Evolutionary conservation across 2,888 invertebrate species (phyloP), one percentile per base, ranked within the genome.

Genomic region (Ophonus ardosiacus): DNA sequence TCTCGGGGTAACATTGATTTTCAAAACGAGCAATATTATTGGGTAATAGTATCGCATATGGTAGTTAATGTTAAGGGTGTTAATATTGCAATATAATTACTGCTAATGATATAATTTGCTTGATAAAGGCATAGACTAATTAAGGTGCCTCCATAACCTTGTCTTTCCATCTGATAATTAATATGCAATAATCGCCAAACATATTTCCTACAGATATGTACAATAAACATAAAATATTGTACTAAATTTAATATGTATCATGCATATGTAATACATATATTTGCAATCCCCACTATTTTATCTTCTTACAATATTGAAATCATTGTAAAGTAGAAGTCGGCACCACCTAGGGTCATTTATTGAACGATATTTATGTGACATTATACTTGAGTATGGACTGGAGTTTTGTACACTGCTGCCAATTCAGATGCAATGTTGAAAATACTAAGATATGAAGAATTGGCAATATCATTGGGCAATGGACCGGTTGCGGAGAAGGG

Each of bases 71-170:
- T 1, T 63, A 13, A 63, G 13, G 18, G 21, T 18, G 24, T 63
- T 63, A 63, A 63, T 21, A 68, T 68, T 40, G 68, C 38, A n/a
- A 31, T 38, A 68, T 68, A 68, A 68, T 68, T 68, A 68, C 7
- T 40, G 38, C 31, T 68, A 68, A 68, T 68, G 68, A 68, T 68
- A 24, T 31, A 13, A 68, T 68, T 68, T 40, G 38, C n/a, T n/a
- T 68, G 68, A 68, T 68, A 68, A 68, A 38, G 31, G n/a, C 4
- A 68, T 68, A 68, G 15, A 7, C 4, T 68, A 68, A 68, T 68
- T 68, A 4, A 10, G 68, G 38, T 68, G 38, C 31, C 15, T 40
- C 38, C n/a, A 68, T 68, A 68, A 38, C 68, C 38, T 38, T 68
- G 68, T 38, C 5, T 8, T 15, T 24, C 31, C n/a, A 68, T 68